Evolutionary conservation across 2,888 invertebrate species (phyloP).

Genomic region (Drosophila dives): DNA sequence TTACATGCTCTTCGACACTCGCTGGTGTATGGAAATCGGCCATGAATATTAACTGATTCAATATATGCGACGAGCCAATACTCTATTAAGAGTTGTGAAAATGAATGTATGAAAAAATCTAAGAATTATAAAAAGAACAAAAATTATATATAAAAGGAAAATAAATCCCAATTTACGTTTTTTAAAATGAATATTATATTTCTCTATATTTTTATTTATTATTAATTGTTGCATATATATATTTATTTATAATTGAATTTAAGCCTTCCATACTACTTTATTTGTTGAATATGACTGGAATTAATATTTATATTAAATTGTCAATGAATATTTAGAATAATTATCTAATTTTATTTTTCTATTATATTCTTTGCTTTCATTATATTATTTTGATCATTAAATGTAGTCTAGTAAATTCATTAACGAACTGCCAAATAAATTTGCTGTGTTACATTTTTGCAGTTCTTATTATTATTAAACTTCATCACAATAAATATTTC

Average conservation of each 20-base stretch:
- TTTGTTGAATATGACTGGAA: background rate
- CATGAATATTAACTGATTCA: background rate
- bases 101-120: background rate
- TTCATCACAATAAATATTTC: background rate
- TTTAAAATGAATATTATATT: too few species aligned
- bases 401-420: background rate
- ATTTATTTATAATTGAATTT: background rate
- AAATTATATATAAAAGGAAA: background rate
- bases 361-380: background rate
- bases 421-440: background rate
- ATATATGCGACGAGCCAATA: background rate
- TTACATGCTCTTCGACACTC: conserved; percentile 51
- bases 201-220: background rate
- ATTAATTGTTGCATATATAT: background rate
- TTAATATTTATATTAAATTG: background rate
- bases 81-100: conserved; percentile 1
- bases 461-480: background rate
- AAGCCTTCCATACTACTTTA: background rate
- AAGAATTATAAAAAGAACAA: background rate
- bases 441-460: background rate
- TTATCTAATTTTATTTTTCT: background rate
- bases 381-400: background rate
- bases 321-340: background rate
- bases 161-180: too few species aligned
- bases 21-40: conserved; percentile 26